Evolutionary conservation across 1,140 invertebrate species (phyloP), one percentile per base, ranked within the genome.

Genomic region (Oedothorax gibbosus): DNA sequence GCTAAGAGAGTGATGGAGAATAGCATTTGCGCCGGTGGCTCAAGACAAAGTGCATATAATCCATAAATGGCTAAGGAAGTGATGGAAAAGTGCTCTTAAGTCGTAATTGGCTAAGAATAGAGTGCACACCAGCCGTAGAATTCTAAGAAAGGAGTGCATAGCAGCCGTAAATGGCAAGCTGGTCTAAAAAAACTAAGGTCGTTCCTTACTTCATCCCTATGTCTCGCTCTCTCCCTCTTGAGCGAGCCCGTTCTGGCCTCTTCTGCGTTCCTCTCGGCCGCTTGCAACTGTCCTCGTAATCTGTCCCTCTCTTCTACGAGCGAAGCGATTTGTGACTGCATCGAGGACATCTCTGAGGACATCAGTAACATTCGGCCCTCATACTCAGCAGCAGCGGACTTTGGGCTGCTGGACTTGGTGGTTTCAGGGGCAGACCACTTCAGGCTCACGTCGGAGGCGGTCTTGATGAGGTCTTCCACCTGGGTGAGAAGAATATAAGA

Each of bases 281-380:
- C 93, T 88, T 97, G 95, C 51, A 97, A 88, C 94, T 98, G 96
- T 88, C 97, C 95, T 87, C 96, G 96, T 87, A 96, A 97, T 51
- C 95, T 95, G 88, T 98, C 96, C 62, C 96, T 92, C 90, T 98
- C 97, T 81, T 94, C 92, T 88, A 96, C 96, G 88, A 98, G 96
- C 87, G 95, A 92, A 89, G 90, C 91, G 85, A 94, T 92, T 90
- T 96, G 94, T 82, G 93, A 93, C 89, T 98, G 95, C 87, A 97
- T 92, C 1, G 94, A 93, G 82, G 95, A 94, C 14, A 98, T 92
- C 90, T 98, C 97, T 80, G 95, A 95, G 84, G 94, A 93, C 87
- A 98, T 93, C 15, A 95, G 93, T 66, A 94, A 94, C 87, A 98
- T 93, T 88, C 96, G 94, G 78, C 94, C 94, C 88, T 98, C 97